Conservation (phyloP, 1,140 invertebrate genomes). For the Nixonia krombeini region DNA sequence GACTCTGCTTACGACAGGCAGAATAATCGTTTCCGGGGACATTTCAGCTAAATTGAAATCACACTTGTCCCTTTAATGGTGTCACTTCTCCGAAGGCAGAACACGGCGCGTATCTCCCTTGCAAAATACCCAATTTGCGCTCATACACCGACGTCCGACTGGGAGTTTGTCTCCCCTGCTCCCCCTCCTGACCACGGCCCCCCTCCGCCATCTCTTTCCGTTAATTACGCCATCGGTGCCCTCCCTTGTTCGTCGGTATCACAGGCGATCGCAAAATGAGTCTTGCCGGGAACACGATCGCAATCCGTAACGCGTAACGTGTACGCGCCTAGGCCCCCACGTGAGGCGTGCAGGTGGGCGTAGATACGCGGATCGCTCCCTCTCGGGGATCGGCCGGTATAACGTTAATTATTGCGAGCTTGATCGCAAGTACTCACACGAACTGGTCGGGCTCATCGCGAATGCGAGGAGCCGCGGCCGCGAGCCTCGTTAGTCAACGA, state of each 20-base stretch:
- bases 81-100: slow-evolving; percentile 43
- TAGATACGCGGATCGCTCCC: slow-evolving; percentile 31
- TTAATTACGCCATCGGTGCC: slow-evolving; percentile 44
- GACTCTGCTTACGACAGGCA: too few relatives aligned
- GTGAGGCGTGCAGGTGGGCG: slow-evolving; percentile 39
- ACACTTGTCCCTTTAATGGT: too few relatives aligned
- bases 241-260: slow-evolving; percentile 39
- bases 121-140: slow-evolving; percentile 52
- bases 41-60: too few relatives aligned
- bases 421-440: slow-evolving; percentile 54
- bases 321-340: slow-evolving; percentile 28
- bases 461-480: slow-evolving; percentile 29
- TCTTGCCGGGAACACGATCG: slow-evolving; percentile 29
- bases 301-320: slow-evolving; percentile 29
- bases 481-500: slow-evolving; percentile 43
- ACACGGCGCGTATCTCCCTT: too few relatives aligned
- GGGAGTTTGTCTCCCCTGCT: slow-evolving; percentile 13
- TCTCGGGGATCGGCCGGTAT: slow-evolving; percentile 21
- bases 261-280: slow-evolving; percentile 46
- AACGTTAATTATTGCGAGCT: slow-evolving; percentile 53
- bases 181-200: too few relatives aligned
- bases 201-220: slow-evolving; percentile 31
- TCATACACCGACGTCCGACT: too few relatives aligned
- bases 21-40: too few relatives aligned
- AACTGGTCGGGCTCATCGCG: slow-evolving; percentile 41